These are phyloP conservation scores for Ectobius pallidus DNA, from an alignment of 2,888 invertebrate species.

Conservation along the genomic window DNA sequence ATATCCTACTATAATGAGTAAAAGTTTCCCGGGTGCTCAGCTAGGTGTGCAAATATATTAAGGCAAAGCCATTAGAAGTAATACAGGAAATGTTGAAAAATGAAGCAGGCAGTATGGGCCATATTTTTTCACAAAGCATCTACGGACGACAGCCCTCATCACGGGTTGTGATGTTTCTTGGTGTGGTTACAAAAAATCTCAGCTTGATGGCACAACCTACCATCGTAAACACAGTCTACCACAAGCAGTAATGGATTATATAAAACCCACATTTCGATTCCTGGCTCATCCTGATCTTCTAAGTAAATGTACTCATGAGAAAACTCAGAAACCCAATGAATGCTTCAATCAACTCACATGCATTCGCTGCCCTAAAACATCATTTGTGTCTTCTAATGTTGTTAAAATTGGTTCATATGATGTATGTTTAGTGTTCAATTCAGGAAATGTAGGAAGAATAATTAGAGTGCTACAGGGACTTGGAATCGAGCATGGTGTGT, in stretches of 20 bases:
- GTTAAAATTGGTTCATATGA: no score
- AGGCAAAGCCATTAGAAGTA: background rate
- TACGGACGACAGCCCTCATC: background rate
- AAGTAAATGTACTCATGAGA: background rate
- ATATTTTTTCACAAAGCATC: constrained; percentile 7
- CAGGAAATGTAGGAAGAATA: no score
- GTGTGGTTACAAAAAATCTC: background rate
- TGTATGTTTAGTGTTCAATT: no score
- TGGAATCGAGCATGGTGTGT: no score
- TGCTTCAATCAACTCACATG: no score
- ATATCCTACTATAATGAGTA: no score
- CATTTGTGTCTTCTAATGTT: no score
- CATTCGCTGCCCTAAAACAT: no score
- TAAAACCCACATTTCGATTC: background rate
- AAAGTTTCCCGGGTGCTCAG: no score
- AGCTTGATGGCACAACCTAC: background rate
- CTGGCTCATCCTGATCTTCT: background rate
- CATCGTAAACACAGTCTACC: background rate
- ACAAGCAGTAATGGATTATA: background rate
- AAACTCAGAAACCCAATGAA: background rate
- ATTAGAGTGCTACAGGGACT: no score
- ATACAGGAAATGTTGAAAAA: background rate
- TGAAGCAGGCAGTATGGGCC: background rate
- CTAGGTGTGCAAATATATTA: background rate
- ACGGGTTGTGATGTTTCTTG: background rate